phyloP scores from a whole-genome alignment of 2,797 vertebrate genomes.

The Spondyliosoma cantharus region DNA sequence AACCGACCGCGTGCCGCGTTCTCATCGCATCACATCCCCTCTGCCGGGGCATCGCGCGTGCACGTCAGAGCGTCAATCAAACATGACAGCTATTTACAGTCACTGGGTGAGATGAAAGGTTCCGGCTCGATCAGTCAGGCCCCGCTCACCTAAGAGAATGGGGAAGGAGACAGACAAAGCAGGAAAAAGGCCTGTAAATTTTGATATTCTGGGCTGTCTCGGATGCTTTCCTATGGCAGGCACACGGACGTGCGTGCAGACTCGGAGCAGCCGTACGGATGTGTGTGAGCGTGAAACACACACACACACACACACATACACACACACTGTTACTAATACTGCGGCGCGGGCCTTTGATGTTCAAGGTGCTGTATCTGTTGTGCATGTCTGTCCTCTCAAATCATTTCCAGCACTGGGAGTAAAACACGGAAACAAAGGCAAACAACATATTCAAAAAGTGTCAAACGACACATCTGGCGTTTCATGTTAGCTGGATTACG shows the following conservation, averaged over 20 bases:
- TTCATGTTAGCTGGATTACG: conserved; percentile 64
- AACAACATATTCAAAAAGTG: conserved; percentile 80
- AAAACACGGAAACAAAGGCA: conserved; percentile 83
- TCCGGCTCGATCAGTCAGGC: conserved; percentile 76
- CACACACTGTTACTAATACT: conserved; percentile 62
- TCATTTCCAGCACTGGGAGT: conserved; percentile 71
- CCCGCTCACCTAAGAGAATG: conserved; percentile 75
- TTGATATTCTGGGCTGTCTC: conserved; percentile 78
- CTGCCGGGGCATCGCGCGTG: conserved; percentile 69
- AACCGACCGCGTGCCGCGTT: conserved; percentile 47
- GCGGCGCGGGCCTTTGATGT: conserved; percentile 77
- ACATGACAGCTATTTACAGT: conserved; percentile 87
- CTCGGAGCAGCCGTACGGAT: conserved; percentile 34
- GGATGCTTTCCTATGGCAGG: conserved; percentile 69
- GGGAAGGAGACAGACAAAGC: conserved; percentile 78
- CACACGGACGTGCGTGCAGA: conserved; percentile 34
- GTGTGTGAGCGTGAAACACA: conserved; percentile 37
- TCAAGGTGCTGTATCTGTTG: conserved; percentile 77
- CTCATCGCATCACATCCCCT: conserved; percentile 56
- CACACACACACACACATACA: conserved; percentile 42
- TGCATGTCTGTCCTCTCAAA: conserved; percentile 81
- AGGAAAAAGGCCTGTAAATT: conserved; percentile 74
- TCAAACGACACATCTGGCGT: conserved; percentile 71
- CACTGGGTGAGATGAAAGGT: conserved; percentile 82
- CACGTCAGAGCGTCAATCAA: conserved; percentile 84